These are phyloP conservation scores for Nansenia antarctica DNA, from an alignment of 2,113 vertebrate genomes.

Conservation along the genomic window DNA sequence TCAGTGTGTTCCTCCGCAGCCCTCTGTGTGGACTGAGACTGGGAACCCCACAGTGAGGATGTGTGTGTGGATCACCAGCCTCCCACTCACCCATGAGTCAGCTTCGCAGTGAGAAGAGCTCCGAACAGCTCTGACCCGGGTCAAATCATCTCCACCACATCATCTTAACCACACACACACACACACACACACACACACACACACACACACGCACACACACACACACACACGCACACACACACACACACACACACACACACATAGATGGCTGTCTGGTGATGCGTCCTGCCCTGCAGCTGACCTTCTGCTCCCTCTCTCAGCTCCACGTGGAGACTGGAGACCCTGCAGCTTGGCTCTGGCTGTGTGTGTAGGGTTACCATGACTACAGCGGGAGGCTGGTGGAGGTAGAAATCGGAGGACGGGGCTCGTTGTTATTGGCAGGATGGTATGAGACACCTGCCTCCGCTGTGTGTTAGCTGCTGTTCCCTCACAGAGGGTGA, in stretches of 20 bases:
- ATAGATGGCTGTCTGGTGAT: conserved; percentile 31
- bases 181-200: neutral
- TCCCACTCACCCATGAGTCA: too few species aligned
- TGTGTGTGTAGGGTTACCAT: neutral
- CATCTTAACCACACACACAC: neutral
- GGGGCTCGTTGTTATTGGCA: too few species aligned
- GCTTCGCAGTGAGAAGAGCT: too few species aligned
- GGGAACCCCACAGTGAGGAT: too few species aligned
- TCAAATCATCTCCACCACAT: neutral
- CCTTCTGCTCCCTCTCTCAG: conserved; percentile 15
- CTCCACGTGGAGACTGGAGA: conserved; percentile 10
- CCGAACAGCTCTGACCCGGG: too few species aligned
- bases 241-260: conserved; percentile 6
- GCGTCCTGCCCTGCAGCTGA: conserved; percentile 35
- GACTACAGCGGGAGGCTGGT: too few species aligned
- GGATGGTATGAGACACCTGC: too few species aligned
- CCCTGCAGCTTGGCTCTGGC: neutral
- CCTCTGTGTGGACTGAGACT: too few species aligned
- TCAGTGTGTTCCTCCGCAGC: too few species aligned
- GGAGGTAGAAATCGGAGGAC: too few species aligned
- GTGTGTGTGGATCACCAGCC: too few species aligned
- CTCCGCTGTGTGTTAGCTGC: neutral
- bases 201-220: neutral
- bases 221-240: conserved; percentile 1
- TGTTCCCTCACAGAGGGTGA: conserved; percentile 1